Conservation (phyloP, 2,113 vertebrate genomes). For the Brachyhypopomus gauderio region DNA sequence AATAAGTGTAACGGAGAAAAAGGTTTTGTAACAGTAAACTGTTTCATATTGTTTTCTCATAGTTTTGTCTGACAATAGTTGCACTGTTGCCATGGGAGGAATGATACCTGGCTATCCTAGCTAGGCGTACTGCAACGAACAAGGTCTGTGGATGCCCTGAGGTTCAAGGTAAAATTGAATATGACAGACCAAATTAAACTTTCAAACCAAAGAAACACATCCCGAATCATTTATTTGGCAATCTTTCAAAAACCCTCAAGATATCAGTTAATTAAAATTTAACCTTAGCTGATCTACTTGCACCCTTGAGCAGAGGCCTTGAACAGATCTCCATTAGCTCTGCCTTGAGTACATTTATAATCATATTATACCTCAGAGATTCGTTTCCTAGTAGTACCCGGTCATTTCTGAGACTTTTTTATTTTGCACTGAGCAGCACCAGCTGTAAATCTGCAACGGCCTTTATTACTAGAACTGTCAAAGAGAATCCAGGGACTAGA, state of each 20-base stretch:
- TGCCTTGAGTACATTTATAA: constrained; percentile 8
- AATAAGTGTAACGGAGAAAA: too few species aligned
- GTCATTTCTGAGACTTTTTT: background rate
- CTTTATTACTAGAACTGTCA: constrained; percentile 10
- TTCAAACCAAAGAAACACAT: constrained; percentile 19
- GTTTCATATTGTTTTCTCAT: too few species aligned
- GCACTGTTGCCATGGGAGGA: background rate
- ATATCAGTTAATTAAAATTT: constrained; percentile 44
- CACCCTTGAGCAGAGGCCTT: constrained; percentile 1
- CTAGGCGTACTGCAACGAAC: background rate
- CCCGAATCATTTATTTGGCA: constrained; percentile 31
- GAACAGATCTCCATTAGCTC: constrained; percentile 15
- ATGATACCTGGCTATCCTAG: background rate
- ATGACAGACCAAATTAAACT: constrained; percentile 34
- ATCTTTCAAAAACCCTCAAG: constrained; percentile 28
- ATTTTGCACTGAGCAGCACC: background rate
- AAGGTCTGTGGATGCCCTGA: background rate
- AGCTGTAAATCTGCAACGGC: background rate
- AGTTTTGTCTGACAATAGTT: too few species aligned
- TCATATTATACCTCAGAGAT: constrained; percentile 23
- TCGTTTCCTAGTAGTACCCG: constrained; percentile 4
- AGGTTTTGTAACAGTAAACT: too few species aligned
- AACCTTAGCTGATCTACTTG: constrained; percentile 32
- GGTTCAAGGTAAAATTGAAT: constrained; percentile 16
- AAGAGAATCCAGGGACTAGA: constrained; percentile 1